Conservation (phyloP, 2,113 vertebrate species). For the Telmatochromis sp. region DNA sequence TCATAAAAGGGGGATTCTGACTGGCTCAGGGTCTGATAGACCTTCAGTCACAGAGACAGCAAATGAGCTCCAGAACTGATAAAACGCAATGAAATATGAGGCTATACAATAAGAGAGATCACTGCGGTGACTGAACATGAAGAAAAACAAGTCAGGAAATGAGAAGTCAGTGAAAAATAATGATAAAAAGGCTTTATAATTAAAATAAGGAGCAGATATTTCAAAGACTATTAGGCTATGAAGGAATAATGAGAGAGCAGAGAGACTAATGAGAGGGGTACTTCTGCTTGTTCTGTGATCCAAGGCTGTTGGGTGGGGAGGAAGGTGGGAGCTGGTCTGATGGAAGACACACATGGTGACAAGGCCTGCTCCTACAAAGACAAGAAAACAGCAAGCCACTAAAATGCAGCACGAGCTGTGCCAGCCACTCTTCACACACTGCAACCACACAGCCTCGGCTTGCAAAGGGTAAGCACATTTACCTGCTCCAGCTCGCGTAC, state of each 20-base stretch:
- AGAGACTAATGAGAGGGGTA: slow-evolving; percentile 39
- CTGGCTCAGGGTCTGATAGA: slow-evolving; percentile 1
- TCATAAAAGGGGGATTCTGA: slow-evolving; percentile 25
- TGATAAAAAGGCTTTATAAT: background rate
- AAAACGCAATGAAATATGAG: background rate
- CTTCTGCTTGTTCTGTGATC: slow-evolving; percentile 65
- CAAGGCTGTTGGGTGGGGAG: slow-evolving; percentile 55
- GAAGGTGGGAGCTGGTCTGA: slow-evolving; percentile 58
- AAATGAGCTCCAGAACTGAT: background rate
- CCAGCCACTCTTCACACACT: background rate
- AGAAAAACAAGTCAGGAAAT: background rate
- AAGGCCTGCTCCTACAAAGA: slow-evolving; percentile 61
- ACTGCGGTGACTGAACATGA: background rate
- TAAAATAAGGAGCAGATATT: background rate
- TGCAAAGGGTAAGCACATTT: background rate
- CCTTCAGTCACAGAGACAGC: background rate
- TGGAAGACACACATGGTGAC: slow-evolving; percentile 53
- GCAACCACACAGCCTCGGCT: background rate
- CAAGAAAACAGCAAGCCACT: slow-evolving; percentile 42
- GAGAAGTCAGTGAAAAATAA: background rate
- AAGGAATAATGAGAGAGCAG: background rate
- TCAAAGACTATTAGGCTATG: background rate
- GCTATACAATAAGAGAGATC: background rate
- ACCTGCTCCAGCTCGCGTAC: background rate
- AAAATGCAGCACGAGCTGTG: background rate